Base-by-base conservation (phyloP, 2,113 vertebrate species). In the Pholis gunnellus region DNA sequence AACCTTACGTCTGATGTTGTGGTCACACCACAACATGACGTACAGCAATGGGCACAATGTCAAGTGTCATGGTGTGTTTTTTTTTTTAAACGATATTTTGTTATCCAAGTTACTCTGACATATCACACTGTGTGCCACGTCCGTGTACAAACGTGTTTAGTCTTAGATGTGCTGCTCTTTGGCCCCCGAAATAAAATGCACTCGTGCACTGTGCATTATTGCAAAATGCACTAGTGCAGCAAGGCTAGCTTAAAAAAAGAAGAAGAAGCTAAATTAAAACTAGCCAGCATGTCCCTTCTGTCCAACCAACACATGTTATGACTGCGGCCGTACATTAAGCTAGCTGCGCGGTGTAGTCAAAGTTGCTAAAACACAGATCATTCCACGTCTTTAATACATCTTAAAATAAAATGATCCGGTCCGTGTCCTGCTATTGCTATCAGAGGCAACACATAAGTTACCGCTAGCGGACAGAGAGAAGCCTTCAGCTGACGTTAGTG, bases 1-100 rank as follows among this genome's bases (percentile, higher is more conserved):
- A 87, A 92, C 92, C 91, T 80, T 2, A 56, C 36, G 54, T 44
- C 73, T 38, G 29, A 17, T 68, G 67, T 31, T 31, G 74, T 82
- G 78, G 81, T 77, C 84, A 70, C 59, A 50, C 18, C 38, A 36
- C 63, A 57, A 25, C 57, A 27, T 42, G 85, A 83, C 78, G 73
- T 46, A 71, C 72, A 31, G 78, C 3, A 25, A 34, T 34, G 11
- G 46, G 9, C 25, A 34, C 34, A 34, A 34, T 34, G 34, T 34
- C 34, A 34, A 31, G 34, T 6, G 34, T 34, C 34, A 34, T 6
- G 34, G 38, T 14, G 57, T 13, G 9, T 18, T 31, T n/a, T n/a
- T n/a, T n/a, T 67, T 42, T 31, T 29, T 0, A 20, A 14, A 72
- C 65, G 7, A 80, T 9, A 60, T 10, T 52, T 46, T 34, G 9